Evolutionary conservation across 2,888 invertebrate genomes (phyloP).

Genomic region (Blastobasis lacticolella): DNA sequence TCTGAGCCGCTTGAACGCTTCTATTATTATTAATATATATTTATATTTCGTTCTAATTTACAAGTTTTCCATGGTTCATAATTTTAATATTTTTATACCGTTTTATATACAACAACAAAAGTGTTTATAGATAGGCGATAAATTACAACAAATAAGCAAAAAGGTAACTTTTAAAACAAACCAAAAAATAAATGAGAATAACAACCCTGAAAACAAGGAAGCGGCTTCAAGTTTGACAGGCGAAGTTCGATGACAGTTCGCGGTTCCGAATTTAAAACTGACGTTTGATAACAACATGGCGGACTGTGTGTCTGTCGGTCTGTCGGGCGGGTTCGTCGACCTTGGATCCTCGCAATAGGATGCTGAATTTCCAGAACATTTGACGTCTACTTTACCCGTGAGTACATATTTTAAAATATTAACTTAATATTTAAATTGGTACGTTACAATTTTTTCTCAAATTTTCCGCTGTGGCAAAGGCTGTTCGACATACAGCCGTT

Average conservation of each 20-base stretch:
- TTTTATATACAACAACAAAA: slow-evolving; percentile 64
- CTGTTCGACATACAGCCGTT: too few species aligned
- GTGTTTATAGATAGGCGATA: slow-evolving; percentile 67
- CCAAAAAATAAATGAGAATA: background rate
- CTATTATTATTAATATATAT: slow-evolving; percentile 74
- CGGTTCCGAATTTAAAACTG: slow-evolving; percentile 43
- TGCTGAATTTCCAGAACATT: slow-evolving; percentile 66
- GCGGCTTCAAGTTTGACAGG: slow-evolving; percentile 24
- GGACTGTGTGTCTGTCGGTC: slow-evolving; percentile 57
- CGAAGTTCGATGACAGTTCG: slow-evolving; percentile 52
- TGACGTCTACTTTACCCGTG: slow-evolving; percentile 67
- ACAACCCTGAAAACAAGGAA: slow-evolving; percentile 2
- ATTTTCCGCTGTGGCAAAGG: too few species aligned
- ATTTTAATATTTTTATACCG: slow-evolving; percentile 75
- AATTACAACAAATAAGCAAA: slow-evolving; percentile 35
- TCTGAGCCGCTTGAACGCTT: slow-evolving; percentile 71
- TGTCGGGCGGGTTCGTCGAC: slow-evolving; percentile 53
- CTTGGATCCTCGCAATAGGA: slow-evolving; percentile 44
- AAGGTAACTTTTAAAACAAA: slow-evolving; percentile 18
- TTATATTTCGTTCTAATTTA: slow-evolving; percentile 75
- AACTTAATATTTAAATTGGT: background rate
- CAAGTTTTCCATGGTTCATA: slow-evolving; percentile 73
- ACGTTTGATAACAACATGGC: slow-evolving; percentile 62
- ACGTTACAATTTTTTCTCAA: background rate
- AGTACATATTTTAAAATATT: slow-evolving; percentile 32